Base-by-base conservation (phyloP, 2,888 invertebrate genomes). In the Caenorhabditis plicata region DNA sequence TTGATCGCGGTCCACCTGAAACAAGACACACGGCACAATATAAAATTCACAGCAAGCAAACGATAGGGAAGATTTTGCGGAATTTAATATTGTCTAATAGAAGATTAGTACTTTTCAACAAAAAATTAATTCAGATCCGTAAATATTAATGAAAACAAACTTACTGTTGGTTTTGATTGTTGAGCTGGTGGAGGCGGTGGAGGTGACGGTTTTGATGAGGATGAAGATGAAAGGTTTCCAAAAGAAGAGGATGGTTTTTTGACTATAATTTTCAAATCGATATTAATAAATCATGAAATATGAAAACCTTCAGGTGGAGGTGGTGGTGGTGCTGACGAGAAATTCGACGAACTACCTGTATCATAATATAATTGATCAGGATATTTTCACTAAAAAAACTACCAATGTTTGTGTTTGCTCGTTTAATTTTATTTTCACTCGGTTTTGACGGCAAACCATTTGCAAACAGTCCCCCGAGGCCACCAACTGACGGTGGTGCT, bases 371-470 rank as follows among this genome's bases (percentile, higher is more conserved):
- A 8, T 17, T 7, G 11, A 23, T 22, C 13, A 39, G n/a, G 7
- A 7, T 23, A 13, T 39, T 39, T 39, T 39, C n/a, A 39, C 5
- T 39, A 3, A 20, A 33, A 25, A 41, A 39, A 49, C 17, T 33
- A 67, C 56, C 55, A 27, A 60, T 50, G 38, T 52, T 53, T 9
- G 60, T 56, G n/a, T 58, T 40, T 22, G 63, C 45, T 52, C 49
- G 38, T 42, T 57, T 54, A 27, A 63, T 65, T 51, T 71, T 77
- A 36, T 69, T 69, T 15, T 77, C 78, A 56, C 78, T 78, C 4
- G 78, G 78, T 40, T 73, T 78, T 8, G 58, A 33, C 5, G 78
- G 78, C 32, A 78, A 19, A 35, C 78, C 78, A 52, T 73, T 73
- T 1, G 75, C 74, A 41, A 78, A 78, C n/a, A 78, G 56, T n/a